Base-by-base conservation (phyloP, 1,140 invertebrate genomes). In the Polypedilum vanderplanki region DNA sequence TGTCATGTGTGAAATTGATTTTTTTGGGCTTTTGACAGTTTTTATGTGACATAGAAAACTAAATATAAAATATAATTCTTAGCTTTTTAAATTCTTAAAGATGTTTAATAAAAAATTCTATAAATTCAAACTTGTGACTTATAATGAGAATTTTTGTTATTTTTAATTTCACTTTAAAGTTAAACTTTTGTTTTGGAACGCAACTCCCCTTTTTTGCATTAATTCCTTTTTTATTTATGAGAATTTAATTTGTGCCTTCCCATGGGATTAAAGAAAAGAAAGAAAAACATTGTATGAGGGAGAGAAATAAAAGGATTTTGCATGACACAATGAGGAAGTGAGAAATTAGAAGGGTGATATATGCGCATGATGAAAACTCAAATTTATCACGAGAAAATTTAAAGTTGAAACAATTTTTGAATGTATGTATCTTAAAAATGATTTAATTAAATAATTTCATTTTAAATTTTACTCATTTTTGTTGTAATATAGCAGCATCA, bases 201-300 rank as follows among this genome's bases (percentile, higher is more conserved):
- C 41, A 46, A 12, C 8, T 15, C n/a, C 46, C 46, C 46, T 57
- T 57, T 70, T 70, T 70, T 70, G 18, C 65, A 70, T 5, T 18
- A 20, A 70, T 18, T 70, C 18, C 20, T 70, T 70, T 18, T 18
- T 70, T 70, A 70, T 70, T 70, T 70, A 70, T 70, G 65, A 70
- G 65, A 70, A 70, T 70, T 70, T 70, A 70, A 70, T 70, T 70
- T 70, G 65, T 70, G 65, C 17, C 3, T 22, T 70, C 65, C 65
- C 65, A 7, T 18, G 65, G 20, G 65, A 18, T 18, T 57, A 15
- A 17, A 57, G 46, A 17, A 57, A 57, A 57, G 46, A 57, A 57
- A 57, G 46, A 57, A 57, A 15, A 57, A 57, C 46, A 57, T 3
- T 57, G 46, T 57, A 3, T 57, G 10, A 12, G 46, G n/a, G 46